Percentiles rank a stretch among this genome's conserved stretches.
phyloP scores from a whole-genome alignment of 2,113 vertebrate genomes.

The Amphilophus citrinellus region DNA sequence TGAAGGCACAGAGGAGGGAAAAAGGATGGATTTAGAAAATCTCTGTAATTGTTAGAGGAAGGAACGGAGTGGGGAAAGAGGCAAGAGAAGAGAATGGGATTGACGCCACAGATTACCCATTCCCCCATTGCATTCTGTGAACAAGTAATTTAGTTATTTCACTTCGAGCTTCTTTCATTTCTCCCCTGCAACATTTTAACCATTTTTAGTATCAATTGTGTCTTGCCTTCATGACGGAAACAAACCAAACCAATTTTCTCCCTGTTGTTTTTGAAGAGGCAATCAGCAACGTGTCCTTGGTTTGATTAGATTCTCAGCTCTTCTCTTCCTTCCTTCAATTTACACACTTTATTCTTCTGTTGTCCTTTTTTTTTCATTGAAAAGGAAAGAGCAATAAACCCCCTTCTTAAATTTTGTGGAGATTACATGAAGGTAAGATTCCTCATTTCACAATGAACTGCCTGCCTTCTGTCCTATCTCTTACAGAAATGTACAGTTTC shows the following conservation, averaged over 20 bases:
- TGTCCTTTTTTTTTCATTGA: constrained; percentile 21
- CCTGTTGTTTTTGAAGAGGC: constrained; percentile 73
- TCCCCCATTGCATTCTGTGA: constrained; percentile 33
- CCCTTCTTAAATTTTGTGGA: constrained; percentile 29
- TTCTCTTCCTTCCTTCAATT: constrained; percentile 49
- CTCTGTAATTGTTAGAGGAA: constrained; percentile 49
- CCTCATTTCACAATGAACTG: constrained; percentile 24
- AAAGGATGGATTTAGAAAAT: constrained; percentile 60
- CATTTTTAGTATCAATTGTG: constrained; percentile 72
- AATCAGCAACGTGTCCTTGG: constrained; percentile 73
- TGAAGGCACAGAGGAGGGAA: constrained; percentile 3
- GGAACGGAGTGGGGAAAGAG: constrained; percentile 25
- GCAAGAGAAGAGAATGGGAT: constrained; percentile 47
- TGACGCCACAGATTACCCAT: constrained; percentile 56
- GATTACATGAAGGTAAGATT: constrained; percentile 47
- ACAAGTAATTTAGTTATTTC: constrained; percentile 71
- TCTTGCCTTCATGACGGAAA: constrained; percentile 68
- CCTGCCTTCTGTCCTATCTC: constrained; percentile 36
- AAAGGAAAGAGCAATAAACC: constrained; percentile 34
- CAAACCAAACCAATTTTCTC: constrained; percentile 73
- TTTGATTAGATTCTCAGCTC: constrained; percentile 74
- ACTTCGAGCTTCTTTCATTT: constrained; percentile 70
- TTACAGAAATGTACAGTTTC: neutral
- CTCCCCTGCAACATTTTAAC: constrained; percentile 62
- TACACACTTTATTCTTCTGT: constrained; percentile 31